Base-by-base conservation (phyloP, 2,888 invertebrate species). In the Sisyra nigra region DNA sequence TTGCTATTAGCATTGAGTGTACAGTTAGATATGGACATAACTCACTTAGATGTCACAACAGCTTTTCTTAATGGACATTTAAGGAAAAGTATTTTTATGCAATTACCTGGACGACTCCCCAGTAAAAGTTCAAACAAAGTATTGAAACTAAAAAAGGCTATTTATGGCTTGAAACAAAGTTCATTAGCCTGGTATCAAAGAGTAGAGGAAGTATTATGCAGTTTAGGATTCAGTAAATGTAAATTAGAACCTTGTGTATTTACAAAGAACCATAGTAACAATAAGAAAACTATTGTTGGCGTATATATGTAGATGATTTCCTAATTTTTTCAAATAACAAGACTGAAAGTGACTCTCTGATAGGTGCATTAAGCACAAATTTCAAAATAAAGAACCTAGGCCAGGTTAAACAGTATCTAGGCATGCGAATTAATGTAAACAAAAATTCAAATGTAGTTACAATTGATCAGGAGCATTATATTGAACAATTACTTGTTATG, bases 191-290 rank as follows among this genome's bases (percentile, higher is more conserved):
- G 31, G 31, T 30, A 30, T 30, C 8, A 30, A 10, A 30, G 31
- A 30, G 42, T 45, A 29, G 30, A 48, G 18, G 13, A 30, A n/a
- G 37, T 38, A 17, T 44, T 48, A 11, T 35, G 5, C 13, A 11
- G 42, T 10, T 41, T 48, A 14, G 46, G 42, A 4, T 48, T 38
- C 40, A 30, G n/a, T 15, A 42, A 40, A 32, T 47, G 45, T 30
- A 37, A 44, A 3, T 14, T 33, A 34, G 48, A 48, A 37, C 45
- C 45, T 31, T 48, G 47, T 45, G 11, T 48, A 19, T 48, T 36
- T 35, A 41, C 39, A 10, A 45, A 48, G 39, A 42, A 29, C 17
- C 10, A 2, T 5, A 41, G n/a, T 8, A 30, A 30, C n/a, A 10
- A 9, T 30, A 30, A 30, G 31, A 30, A 8, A 9, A 30, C n/a